Conservation (phyloP, 35 echinoderm and acorn worm genomes). For the Lytechinus variegatus region DNA sequence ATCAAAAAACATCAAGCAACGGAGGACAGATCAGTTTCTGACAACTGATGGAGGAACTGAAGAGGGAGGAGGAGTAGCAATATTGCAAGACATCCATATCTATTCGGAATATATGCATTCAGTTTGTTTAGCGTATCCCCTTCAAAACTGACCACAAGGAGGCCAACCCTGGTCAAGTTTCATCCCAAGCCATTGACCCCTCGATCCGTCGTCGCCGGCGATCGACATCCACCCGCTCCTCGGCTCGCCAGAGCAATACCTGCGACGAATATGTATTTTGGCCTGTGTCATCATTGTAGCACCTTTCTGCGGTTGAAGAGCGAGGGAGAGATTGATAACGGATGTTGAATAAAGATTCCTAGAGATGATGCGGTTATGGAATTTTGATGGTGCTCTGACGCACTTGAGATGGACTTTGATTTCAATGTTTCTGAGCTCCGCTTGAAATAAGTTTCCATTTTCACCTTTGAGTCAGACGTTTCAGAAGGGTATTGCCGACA, state of each 20-base stretch:
- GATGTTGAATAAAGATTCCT: conserved; percentile 13
- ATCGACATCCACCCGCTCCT: neutral
- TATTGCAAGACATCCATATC: conserved; percentile 7
- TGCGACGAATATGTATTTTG: conserved; percentile 3
- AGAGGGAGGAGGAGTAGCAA: conserved; percentile 8
- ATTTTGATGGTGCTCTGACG: conserved; percentile 10
- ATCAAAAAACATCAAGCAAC: neutral
- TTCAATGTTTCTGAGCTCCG: neutral
- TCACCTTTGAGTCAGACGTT: neutral
- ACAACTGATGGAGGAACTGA: neutral
- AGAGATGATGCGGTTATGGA: conserved; percentile 5
- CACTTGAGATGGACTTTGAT: neutral
- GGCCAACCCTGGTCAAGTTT: conserved; percentile 35
- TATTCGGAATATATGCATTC: conserved; percentile 1
- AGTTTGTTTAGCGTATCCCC: conserved; percentile 31
- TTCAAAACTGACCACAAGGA: conserved; percentile 50
- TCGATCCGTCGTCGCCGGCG: conserved; percentile 26
- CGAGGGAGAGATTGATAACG: neutral
- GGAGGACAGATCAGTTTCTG: neutral
- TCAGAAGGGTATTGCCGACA: neutral
- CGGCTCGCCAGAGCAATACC: neutral
- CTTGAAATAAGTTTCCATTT: neutral
- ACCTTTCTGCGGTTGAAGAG: neutral
- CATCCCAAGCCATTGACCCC: conserved; percentile 42
- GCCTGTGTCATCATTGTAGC: neutral